Conservation (phyloP, 2,113 vertebrate species). For the Myodes glareolus region DNA sequence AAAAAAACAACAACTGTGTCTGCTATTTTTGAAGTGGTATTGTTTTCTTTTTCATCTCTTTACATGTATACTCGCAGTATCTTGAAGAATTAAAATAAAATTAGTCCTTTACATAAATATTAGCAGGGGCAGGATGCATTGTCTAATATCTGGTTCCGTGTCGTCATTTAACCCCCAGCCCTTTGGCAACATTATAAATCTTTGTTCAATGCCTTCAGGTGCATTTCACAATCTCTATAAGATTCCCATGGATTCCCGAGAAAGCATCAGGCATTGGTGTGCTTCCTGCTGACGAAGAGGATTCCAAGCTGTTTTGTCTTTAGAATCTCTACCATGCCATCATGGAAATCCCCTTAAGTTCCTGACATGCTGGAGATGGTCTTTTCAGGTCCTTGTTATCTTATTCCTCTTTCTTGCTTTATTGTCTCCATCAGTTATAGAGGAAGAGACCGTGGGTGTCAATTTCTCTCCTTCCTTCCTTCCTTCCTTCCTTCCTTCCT, state of each 20-base stretch:
- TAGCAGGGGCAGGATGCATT: not conserved
- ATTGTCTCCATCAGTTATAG: not conserved
- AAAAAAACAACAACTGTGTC: not conserved
- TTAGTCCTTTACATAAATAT: not conserved
- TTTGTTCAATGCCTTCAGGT: not conserved
- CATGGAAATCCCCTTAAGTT: constrained; percentile 15
- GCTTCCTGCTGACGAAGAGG: not conserved
- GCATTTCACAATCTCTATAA: not conserved
- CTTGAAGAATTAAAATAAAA: constrained; percentile 19
- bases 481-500: too few relatives aligned
- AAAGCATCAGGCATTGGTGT: not conserved
- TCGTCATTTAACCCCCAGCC: not conserved
- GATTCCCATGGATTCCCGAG: not conserved
- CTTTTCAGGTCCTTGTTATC: too few relatives aligned
- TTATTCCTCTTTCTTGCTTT: constrained; percentile 36
- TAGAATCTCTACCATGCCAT: not conserved
- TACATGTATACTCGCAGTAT: not conserved
- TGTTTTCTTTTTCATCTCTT: not conserved
- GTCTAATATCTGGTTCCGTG: not conserved
- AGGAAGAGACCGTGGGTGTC: not conserved
- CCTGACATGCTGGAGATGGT: not conserved
- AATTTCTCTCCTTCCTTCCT: not conserved
- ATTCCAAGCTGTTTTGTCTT: not conserved
- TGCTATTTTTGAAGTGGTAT: constrained; percentile 12
- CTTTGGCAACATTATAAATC: constrained; percentile 25